Conservation (phyloP, 2,797 vertebrate genomes). For the Acanthopagrus latus region DNA sequence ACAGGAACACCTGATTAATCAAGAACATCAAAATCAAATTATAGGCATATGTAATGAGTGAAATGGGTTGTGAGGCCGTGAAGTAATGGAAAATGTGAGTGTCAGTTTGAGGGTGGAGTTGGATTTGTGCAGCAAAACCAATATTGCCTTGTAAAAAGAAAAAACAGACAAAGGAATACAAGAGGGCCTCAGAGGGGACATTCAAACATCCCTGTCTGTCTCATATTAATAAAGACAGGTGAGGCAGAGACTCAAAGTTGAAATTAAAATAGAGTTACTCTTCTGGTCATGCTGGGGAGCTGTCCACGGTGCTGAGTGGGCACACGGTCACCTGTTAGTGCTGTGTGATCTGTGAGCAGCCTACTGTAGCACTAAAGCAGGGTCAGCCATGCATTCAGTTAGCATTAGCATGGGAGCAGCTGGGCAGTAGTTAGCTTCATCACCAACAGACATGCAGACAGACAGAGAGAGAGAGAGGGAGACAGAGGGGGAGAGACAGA, state of each 20-base stretch:
- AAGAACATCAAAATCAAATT: neutral
- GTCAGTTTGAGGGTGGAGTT: neutral
- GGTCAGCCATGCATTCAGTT: slow-evolving; percentile 74
- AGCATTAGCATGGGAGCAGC: slow-evolving; percentile 69
- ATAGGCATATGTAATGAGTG: neutral
- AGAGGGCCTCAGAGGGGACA: neutral
- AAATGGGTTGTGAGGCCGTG: neutral
- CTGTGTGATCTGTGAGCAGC: slow-evolving; percentile 49
- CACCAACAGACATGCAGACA: slow-evolving; percentile 72
- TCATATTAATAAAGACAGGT: neutral
- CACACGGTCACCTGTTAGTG: slow-evolving; percentile 31
- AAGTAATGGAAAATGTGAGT: neutral
- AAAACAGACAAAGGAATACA: neutral
- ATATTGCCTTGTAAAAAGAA: neutral
- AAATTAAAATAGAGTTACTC: neutral
- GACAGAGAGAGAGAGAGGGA: slow-evolving; percentile 14
- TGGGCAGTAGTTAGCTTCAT: slow-evolving; percentile 65
- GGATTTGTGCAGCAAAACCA: neutral
- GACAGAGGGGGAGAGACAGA: slow-evolving; percentile 14
- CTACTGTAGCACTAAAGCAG: slow-evolving; percentile 68
- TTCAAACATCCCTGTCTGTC: neutral
- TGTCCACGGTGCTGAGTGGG: slow-evolving; percentile 75
- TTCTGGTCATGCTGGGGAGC: slow-evolving; percentile 39
- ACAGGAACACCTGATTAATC: neutral
- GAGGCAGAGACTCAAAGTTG: neutral